These are phyloP conservation scores for Caretta caretta DNA, from an alignment of 2,113 vertebrate genomes.

Conservation along the genomic window DNA sequence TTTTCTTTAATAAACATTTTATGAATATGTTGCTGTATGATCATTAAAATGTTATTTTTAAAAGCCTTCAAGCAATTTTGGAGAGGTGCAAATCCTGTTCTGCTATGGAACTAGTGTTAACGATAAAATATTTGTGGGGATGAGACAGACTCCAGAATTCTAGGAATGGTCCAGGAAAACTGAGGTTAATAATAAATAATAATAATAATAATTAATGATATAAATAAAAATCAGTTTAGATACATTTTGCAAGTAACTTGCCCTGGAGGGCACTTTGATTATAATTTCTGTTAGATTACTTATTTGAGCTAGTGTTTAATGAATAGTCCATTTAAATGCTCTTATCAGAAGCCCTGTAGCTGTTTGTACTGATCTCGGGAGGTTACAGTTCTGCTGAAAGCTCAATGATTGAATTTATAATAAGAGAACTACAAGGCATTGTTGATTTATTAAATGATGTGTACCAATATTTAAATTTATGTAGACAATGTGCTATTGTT, in stretches of 20 bases:
- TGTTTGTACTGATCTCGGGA: constrained; percentile 55
- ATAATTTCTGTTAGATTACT: constrained; percentile 65
- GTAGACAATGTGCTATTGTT: not conserved
- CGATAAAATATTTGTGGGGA: not conserved
- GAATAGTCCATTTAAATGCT: constrained; percentile 70
- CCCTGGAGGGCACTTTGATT: constrained; percentile 55
- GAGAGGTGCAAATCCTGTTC: not conserved
- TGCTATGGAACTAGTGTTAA: not conserved
- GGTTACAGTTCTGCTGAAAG: constrained; percentile 32
- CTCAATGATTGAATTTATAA: constrained; percentile 44
- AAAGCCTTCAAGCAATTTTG: not conserved
- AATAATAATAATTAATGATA: too few relatives aligned
- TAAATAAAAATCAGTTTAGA: not conserved
- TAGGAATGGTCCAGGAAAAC: not conserved
- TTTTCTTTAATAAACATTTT: not conserved
- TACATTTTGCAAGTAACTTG: constrained; percentile 62
- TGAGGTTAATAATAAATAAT: not conserved
- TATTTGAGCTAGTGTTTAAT: constrained; percentile 67
- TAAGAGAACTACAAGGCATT: constrained; percentile 9
- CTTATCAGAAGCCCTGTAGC: constrained; percentile 67
- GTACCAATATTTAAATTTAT: not conserved
- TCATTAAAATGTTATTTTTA: not conserved
- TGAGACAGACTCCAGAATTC: not conserved
- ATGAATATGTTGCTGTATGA: not conserved
- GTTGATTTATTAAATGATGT: not conserved